Conservation (phyloP, 2,888 invertebrate species). For the Norana najaformis region DNA sequence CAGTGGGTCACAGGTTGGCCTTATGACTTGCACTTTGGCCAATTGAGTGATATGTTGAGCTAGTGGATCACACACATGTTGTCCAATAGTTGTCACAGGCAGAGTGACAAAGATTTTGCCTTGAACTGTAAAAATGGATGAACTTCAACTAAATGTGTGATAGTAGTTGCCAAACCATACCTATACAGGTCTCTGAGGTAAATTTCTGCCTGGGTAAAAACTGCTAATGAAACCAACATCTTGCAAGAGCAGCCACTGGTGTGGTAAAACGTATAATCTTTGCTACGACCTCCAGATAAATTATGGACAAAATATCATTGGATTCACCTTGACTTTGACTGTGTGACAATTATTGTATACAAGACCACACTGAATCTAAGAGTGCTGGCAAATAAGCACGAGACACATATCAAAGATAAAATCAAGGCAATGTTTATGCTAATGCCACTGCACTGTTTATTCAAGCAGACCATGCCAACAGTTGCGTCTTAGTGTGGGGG, state of each 20-base stretch:
- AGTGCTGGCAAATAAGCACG: neutral
- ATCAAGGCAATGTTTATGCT: neutral
- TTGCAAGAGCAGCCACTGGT: too few species aligned
- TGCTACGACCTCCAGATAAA: neutral
- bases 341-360: neutral
- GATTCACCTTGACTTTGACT: slow-evolving; percentile 1
- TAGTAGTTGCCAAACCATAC: too few species aligned
- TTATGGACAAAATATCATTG: neutral
- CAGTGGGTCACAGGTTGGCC: neutral
- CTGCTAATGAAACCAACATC: neutral
- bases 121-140: too few species aligned
- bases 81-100: too few species aligned
- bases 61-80: neutral
- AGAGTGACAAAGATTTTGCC: neutral
- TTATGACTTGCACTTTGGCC: neutral
- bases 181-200: too few species aligned
- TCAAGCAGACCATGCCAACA: neutral
- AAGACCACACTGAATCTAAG: neutral
- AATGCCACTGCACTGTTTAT: neutral
- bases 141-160: too few species aligned
- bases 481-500: neutral
- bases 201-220: too few species aligned
- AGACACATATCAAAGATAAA: neutral
- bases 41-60: neutral
- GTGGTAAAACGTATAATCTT: too few species aligned